Evolutionary conservation across 1,140 invertebrate genomes (phyloP).

Genomic region (Temnothorax nylanderi): DNA sequence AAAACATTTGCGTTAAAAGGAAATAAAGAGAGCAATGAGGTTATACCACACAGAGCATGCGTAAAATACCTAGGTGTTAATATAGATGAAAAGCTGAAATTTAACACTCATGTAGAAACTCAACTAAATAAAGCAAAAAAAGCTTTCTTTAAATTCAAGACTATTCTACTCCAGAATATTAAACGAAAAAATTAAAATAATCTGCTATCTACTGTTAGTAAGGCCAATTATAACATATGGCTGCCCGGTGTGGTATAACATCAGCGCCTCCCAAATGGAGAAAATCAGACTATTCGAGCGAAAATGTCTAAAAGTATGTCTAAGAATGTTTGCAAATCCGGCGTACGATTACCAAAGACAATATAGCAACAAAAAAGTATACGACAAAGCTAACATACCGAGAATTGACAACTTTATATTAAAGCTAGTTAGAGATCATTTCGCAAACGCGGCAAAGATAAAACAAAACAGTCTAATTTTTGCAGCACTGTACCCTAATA

Average conservation of each 20-base stretch:
- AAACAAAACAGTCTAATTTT: background rate
- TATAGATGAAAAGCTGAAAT: background rate
- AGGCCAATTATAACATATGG: background rate
- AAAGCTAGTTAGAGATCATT: background rate
- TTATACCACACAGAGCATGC: background rate
- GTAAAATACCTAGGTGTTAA: background rate
- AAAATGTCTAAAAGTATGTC: background rate
- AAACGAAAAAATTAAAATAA: background rate
- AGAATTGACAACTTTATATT: no score
- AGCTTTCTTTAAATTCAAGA: background rate
- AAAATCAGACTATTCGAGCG: background rate
- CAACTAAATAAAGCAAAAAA: background rate
- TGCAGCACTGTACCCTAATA: background rate
- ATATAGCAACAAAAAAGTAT: no score
- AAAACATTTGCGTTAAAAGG: background rate
- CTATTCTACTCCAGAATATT: background rate
- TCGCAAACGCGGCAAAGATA: background rate
- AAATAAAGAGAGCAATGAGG: no score
- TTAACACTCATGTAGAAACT: background rate
- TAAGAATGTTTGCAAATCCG: background rate
- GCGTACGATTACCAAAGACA: background rate
- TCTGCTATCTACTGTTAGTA: background rate
- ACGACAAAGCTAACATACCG: no score
- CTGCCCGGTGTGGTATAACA: background rate
- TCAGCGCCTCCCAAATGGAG: background rate